phyloP scores from a whole-genome alignment of 92 coral and sea anemone species.

The Hydrozoanthus gracilis region DNA sequence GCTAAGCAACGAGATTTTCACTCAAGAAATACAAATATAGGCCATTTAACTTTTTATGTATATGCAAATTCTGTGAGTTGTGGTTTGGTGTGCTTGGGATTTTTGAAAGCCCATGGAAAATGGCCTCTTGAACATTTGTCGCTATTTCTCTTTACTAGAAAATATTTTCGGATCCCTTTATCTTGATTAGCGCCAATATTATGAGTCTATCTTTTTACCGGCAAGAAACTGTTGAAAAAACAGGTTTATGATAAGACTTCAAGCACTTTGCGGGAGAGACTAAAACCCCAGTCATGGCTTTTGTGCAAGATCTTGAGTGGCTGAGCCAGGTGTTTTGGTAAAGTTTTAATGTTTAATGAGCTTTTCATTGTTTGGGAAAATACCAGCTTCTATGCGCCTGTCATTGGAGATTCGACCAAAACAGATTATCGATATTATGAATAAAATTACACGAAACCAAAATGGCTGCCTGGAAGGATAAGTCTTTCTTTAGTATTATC shows the following conservation, averaged over 20 bases:
- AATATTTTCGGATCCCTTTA: background rate
- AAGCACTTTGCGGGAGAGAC: background rate
- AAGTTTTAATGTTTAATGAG: constrained; percentile 41
- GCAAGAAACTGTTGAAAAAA: background rate
- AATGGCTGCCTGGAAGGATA: constrained; percentile 39
- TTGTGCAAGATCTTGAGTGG: background rate
- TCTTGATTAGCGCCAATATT: background rate
- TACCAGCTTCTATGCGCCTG: constrained; percentile 29
- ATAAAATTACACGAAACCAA: constrained; percentile 41
- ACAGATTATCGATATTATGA: constrained; percentile 29
- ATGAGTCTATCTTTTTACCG: background rate
- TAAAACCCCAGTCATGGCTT: constrained; percentile 1
- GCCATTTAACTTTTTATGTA: background rate
- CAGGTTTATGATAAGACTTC: background rate
- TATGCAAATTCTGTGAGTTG: constrained; percentile 28
- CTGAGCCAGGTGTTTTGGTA: constrained; percentile 48
- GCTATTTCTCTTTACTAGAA: background rate
- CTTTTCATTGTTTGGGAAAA: constrained; percentile 30
- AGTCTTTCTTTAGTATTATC: background rate
- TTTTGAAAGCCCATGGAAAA: constrained; percentile 21
- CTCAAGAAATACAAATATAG: constrained; percentile 11
- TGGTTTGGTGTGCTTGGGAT: constrained; percentile 24
- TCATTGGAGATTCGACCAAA: constrained; percentile 34
- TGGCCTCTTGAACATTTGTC: background rate
- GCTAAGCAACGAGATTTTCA: constrained; percentile 33